A percentile compares a stretch with the other conserved stretches of the same genome.
Conservation (phyloP, 2,797 vertebrate species). For the Enteromius afrohamiltoni region DNA sequence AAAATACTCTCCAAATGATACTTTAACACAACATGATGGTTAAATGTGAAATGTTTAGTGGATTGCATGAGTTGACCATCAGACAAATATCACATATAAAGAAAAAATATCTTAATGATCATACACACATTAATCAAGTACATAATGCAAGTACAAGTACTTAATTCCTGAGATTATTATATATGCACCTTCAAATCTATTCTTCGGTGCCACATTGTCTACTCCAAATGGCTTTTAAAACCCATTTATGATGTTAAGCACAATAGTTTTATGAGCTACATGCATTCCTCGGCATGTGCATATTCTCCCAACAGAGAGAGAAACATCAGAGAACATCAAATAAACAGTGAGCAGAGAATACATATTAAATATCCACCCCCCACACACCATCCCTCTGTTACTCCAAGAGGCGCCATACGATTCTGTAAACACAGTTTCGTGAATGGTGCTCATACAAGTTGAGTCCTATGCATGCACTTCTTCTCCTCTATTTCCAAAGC, state of each 20-base stretch:
- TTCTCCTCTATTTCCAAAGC: constrained; percentile 18
- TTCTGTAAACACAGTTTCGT: neutral
- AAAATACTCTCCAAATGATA: neutral
- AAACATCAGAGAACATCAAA: constrained; percentile 39
- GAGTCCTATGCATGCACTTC: constrained; percentile 5
- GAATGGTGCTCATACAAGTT: neutral
- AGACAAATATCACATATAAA: neutral
- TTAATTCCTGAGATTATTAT: neutral
- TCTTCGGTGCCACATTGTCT: neutral
- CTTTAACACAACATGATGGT: neutral
- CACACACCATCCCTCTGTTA: neutral
- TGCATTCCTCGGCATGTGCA: neutral
- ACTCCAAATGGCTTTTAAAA: constrained; percentile 15
- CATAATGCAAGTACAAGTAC: neutral
- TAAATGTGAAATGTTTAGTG: neutral
- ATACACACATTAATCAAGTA: neutral
- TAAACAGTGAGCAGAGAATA: constrained; percentile 12
- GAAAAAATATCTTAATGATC: neutral
- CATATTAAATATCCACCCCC: constrained; percentile 7
- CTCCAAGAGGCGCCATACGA: neutral
- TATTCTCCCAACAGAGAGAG: constrained; percentile 18
- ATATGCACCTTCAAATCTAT: constrained; percentile 13
- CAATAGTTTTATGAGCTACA: neutral
- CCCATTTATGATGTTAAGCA: constrained; percentile 8
- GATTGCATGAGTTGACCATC: neutral